Percentiles rank a stretch among this genome's conserved stretches.
Conservation (phyloP, 1,140 invertebrate genomes). For the Bombus confusus region DNA sequence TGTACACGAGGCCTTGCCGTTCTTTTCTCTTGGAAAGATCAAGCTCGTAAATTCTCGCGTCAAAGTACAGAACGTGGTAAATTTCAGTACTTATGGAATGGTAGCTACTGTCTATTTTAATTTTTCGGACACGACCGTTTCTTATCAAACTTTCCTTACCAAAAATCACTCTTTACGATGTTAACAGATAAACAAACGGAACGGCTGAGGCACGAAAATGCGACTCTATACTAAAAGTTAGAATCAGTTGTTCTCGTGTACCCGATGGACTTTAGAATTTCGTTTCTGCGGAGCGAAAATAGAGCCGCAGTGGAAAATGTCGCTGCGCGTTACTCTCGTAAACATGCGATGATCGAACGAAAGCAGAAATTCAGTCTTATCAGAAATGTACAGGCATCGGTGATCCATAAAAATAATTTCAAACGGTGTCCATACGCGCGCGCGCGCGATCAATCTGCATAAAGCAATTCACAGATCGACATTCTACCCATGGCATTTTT, state of each 20-base stretch:
- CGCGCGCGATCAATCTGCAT: too few species aligned
- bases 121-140: too few species aligned
- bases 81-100: neutral
- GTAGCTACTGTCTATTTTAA: too few species aligned
- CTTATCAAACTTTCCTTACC: neutral
- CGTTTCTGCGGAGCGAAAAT: neutral
- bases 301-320: accelerated
- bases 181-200: neutral
- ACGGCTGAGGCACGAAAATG: neutral
- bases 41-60: neutral
- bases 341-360: too few species aligned
- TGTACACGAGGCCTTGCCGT: neutral
- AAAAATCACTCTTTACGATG: neutral
- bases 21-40: neutral
- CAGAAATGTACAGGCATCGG: too few species aligned
- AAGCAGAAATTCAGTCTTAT: neutral
- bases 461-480: too few species aligned
- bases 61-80: neutral
- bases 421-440: neutral
- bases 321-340: too few species aligned
- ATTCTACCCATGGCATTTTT: neutral
- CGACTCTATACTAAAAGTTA: neutral
- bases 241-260: neutral
- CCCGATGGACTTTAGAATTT: neutral
- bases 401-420: neutral